Evolutionary conservation across 2,888 invertebrate genomes (phyloP), one percentile per base, ranked within the genome.

Genomic region (Drosophila pegasa): DNA sequence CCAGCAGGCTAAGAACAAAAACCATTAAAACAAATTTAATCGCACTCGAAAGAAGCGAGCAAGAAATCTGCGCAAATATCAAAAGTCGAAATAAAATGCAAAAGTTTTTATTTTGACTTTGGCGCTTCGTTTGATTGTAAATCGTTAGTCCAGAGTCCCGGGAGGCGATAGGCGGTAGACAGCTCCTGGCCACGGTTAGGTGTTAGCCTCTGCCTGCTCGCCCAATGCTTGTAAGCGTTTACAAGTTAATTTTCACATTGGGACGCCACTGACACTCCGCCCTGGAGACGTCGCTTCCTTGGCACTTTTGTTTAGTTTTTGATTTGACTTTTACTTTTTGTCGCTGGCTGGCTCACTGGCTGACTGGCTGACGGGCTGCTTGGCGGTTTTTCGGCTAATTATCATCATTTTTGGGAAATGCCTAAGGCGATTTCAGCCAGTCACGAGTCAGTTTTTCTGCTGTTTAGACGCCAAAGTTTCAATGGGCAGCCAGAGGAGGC

Each of bases 21-120:
- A 87, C 91, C 91, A 91, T 91, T 91, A 91, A 91, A 91, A 91
- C 91, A 91, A 91, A 91, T 91, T 91, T 91, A 91, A 91, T 91
- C 90, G 89, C 89, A 90, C 91, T 91, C 87, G 88, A 80, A 90
- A 91, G 90, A 71, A 55, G 78, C 74, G 69, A 50, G 41, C 65
- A 75, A 73, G 77, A 85, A 83, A 80, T 84, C 78, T 84, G 75
- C 80, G 72, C 75, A 58, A 82, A 83, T 73, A 86, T 81, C 81
- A 73, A 78, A 84, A 86, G 79, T 75, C 86, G 86, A 87, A 87
- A 84, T 88, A 78, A 87, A 86, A 88, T 79, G 81, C 79, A 77
- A 87, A 86, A 88, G 85, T 85, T 86, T 84, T 87, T 86, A 80
- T 87, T 87, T 80, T 75, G 74, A 78, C 78, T 68, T 67, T 69